Conservation (phyloP, 2,888 invertebrate genomes). For the Xestobium rufovillosum region DNA sequence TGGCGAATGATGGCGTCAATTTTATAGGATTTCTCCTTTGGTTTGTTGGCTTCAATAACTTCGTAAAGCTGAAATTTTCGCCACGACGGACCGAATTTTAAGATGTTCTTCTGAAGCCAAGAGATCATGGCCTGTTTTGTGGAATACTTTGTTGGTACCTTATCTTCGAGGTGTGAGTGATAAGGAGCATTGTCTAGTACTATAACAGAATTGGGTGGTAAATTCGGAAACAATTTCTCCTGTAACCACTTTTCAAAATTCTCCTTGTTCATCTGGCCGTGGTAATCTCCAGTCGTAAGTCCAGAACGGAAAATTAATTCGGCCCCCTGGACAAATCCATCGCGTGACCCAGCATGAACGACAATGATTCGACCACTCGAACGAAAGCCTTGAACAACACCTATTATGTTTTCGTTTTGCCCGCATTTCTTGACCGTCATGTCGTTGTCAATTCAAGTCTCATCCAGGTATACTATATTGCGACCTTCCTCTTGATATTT, state of each 20-base stretch:
- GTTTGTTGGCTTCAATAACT: no score
- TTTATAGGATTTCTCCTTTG: no score
- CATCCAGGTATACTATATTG: no score
- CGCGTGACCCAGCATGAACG: constrained; percentile 14
- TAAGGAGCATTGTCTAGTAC: constrained; percentile 14
- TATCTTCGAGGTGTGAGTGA: constrained; percentile 11
- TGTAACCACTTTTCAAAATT: constrained; percentile 17
- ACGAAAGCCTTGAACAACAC: no score
- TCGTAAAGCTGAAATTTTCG: no score
- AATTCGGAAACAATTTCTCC: constrained; percentile 11
- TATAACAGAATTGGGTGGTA: constrained; percentile 5
- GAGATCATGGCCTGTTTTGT: constrained; percentile 7
- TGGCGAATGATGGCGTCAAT: no score
- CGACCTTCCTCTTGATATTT: no score
- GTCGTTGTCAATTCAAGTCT: no score
- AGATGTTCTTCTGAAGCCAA: constrained; percentile 8
- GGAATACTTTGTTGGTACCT: constrained; percentile 11
- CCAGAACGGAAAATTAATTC: constrained; percentile 5
- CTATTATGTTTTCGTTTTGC: no score
- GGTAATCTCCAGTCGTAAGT: constrained; percentile 10
- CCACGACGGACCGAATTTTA: no score
- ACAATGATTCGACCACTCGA: constrained; percentile 15
- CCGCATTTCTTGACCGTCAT: no score
- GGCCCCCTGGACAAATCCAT: constrained; percentile 14
- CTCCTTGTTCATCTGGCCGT: constrained; percentile 16